Base-by-base conservation (phyloP, 1,140 invertebrate genomes). In the Arion vulgaris region DNA sequence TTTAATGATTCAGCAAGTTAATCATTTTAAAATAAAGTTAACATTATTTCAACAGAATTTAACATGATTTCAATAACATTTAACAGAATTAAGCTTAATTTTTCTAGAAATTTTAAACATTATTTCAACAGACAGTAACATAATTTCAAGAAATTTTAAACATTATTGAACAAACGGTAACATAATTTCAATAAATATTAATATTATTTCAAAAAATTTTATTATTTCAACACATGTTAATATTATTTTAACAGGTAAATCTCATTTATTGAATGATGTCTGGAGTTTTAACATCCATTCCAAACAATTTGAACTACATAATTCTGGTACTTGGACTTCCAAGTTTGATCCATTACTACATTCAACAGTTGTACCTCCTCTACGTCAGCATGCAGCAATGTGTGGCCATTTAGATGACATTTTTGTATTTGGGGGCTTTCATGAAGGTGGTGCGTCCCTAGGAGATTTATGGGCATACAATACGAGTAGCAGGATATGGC, bases 401-500 rank as follows among this genome's bases (percentile, higher is more conserved):
- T 88, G 88, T 87, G 84, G 85, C 23, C 19, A 84, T 9, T 49
- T 41, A 23, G 51, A 83, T 45, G 38, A 62, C n/a, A 80, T 88
- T 74, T 81, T 87, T n/a, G 41, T 87, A 38, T 88, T 85, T 82
- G 88, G 88, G 2, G 88, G 88, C 5, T 77, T 86, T 28, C 85
- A 77, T 9, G 57, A 85, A 19, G 68, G 80, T 17, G 85, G 84
- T 28, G 34, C 75, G 28, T 80, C 77, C 19, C 74, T 88, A 0
- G 83, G 80, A 51, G 88, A 88, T 77, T 84, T 86, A 26, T 88
- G 88, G 86, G 76, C 85, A 13, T 87, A 84, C 49, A 79, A 87
- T 53, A 51, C 79, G 4, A 32, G 41, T 17, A 80, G 82, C 49
- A 85, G 74, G 28, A 72, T 72, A 9, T 88, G 86, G 87, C 74